These are phyloP conservation scores for Prosopocoilus inquinatus DNA, from an alignment of 2,888 invertebrate species.

Conservation along the genomic window DNA sequence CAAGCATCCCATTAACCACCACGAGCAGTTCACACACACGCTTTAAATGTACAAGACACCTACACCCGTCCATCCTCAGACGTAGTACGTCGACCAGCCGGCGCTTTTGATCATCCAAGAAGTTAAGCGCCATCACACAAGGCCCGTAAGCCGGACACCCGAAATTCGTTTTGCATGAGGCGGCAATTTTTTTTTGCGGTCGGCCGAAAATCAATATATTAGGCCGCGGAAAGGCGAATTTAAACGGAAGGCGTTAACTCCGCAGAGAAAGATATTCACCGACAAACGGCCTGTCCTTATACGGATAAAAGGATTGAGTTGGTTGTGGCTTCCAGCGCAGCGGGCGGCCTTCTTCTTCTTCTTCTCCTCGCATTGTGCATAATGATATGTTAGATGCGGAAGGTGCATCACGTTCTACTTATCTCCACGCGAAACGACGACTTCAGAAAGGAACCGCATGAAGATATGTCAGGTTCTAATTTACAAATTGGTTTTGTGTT, in stretches of 20 bases:
- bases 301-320: slow-evolving; percentile 13
- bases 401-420: slow-evolving; percentile 27
- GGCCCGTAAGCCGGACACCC: too few relatives aligned
- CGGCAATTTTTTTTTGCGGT: too few relatives aligned
- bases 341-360: slow-evolving; percentile 17
- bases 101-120: too few relatives aligned
- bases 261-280: too few relatives aligned
- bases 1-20: too few relatives aligned
- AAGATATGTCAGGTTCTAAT: background rate
- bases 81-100: too few relatives aligned
- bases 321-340: slow-evolving; percentile 9
- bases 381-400: slow-evolving; percentile 28
- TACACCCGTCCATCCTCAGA: too few relatives aligned
- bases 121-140: too few relatives aligned
- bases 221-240: slow-evolving; percentile 20
- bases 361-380: slow-evolving; percentile 20
- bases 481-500: too few relatives aligned
- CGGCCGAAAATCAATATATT: slow-evolving; percentile 4
- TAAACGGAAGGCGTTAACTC: slow-evolving; percentile 21
- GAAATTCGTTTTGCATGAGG: too few relatives aligned
- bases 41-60: too few relatives aligned
- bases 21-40: too few relatives aligned
- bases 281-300: background rate
- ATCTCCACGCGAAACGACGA: slow-evolving; percentile 24
- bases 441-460: slow-evolving; percentile 4